phyloP scores from a whole-genome alignment of 2,888 invertebrate genomes.

The Piscicola geometra region DNA sequence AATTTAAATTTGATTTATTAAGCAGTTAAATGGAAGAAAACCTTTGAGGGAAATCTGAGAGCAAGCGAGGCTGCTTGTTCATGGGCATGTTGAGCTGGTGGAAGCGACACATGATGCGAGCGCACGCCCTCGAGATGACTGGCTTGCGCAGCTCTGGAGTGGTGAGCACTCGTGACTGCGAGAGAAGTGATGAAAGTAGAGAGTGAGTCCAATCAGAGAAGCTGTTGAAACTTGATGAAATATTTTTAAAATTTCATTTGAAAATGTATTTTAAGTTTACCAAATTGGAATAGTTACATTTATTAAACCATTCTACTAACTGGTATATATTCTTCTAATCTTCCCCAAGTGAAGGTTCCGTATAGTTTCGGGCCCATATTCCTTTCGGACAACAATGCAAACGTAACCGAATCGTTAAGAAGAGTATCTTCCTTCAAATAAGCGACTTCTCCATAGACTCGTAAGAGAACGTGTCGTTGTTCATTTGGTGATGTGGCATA shows the following conservation, averaged over 20 bases:
- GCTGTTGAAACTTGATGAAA: too few species aligned
- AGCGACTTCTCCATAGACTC: slow-evolving; percentile 92
- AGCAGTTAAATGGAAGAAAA: too few species aligned
- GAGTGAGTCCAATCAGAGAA: too few species aligned
- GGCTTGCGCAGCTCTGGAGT: slow-evolving; percentile 75
- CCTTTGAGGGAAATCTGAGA: slow-evolving; percentile 75
- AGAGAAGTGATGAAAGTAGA: too few species aligned
- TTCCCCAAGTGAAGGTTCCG: slow-evolving; percentile 91
- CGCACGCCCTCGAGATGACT: slow-evolving; percentile 71
- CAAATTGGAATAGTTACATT: too few species aligned
- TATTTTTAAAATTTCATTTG: too few species aligned
- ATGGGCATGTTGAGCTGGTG: slow-evolving; percentile 85
- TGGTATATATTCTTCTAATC: slow-evolving; percentile 92
- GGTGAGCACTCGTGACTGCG: slow-evolving; percentile 76
- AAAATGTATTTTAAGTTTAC: too few species aligned
- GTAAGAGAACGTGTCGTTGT: slow-evolving; percentile 65
- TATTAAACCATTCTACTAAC: too few species aligned
- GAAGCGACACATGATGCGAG: slow-evolving; percentile 86
- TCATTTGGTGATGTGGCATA: slow-evolving; percentile 59
- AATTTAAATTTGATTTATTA: too few species aligned
- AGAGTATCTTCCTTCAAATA: slow-evolving; percentile 72
- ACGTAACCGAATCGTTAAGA: slow-evolving; percentile 92
- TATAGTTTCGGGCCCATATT: slow-evolving; percentile 86
- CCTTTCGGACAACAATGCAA: slow-evolving; percentile 88
- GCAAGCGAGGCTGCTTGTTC: slow-evolving; percentile 88